A percentile compares a stretch with the other conserved stretches of the same genome.
phyloP scores from a whole-genome alignment of 2,113 vertebrate species.

The Salvelinus alpinus region DNA sequence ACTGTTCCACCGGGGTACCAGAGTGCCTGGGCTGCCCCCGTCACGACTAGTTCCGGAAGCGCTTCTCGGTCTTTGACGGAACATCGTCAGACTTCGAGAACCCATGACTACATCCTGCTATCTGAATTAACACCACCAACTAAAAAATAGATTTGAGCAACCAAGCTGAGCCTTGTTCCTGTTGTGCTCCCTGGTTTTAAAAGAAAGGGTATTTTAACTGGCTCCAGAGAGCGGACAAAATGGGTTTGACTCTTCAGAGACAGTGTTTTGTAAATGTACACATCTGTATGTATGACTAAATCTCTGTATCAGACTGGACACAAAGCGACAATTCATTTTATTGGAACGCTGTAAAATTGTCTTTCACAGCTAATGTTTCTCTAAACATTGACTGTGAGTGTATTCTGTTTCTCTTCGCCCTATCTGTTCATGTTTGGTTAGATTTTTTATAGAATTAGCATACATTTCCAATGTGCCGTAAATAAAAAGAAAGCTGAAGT shows the following conservation, averaged over 20 bases:
- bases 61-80: no score
- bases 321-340: slow-evolving; percentile 26
- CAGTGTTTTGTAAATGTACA: slow-evolving; percentile 8
- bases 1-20: slow-evolving; percentile 13
- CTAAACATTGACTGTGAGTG: slow-evolving; percentile 20
- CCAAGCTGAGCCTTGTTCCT: neutral
- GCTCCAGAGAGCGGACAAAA: neutral
- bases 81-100: neutral
- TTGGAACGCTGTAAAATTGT: slow-evolving; percentile 23
- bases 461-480: slow-evolving; percentile 35
- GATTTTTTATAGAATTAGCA: slow-evolving; percentile 35
- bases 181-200: neutral
- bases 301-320: slow-evolving; percentile 20
- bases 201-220: slow-evolving; percentile 29
- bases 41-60: neutral
- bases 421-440: slow-evolving; percentile 19
- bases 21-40: slow-evolving; percentile 27
- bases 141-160: neutral
- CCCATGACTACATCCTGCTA: neutral
- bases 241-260: neutral
- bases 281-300: slow-evolving; percentile 21
- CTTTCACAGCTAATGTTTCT: slow-evolving; percentile 11
- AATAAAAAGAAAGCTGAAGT: slow-evolving; percentile 19
- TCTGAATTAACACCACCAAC: neutral
- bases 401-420: neutral